Evolutionary conservation across 2,888 invertebrate genomes (phyloP).

Genomic region (Drosophila putrida): DNA sequence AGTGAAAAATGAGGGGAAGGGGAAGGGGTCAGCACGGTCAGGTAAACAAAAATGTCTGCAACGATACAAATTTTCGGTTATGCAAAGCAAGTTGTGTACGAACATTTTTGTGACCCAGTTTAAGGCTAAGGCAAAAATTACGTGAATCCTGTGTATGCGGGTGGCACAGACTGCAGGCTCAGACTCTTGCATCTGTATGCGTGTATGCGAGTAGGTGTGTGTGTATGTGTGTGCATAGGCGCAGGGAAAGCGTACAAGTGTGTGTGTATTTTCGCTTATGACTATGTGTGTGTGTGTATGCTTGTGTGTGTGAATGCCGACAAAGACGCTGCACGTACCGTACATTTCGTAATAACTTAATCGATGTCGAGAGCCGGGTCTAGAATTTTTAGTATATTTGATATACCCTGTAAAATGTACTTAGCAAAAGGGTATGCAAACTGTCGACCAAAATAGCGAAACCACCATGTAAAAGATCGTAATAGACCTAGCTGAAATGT

Average conservation of each 20-base stretch:
- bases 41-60: slow-evolving; percentile 74
- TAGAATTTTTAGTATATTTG: slow-evolving; percentile 63
- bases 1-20: neutral
- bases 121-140: slow-evolving; percentile 60
- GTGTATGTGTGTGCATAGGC: slow-evolving; percentile 11
- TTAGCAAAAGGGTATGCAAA: neutral
- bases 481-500: too few relatives aligned
- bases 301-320: slow-evolving; percentile 24
- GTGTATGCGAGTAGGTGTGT: neutral
- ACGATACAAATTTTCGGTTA: slow-evolving; percentile 78
- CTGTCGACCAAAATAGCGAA: too few relatives aligned
- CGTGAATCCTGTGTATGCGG: slow-evolving; percentile 55
- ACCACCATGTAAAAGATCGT: too few relatives aligned
- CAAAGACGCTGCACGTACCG: slow-evolving; percentile 70
- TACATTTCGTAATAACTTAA: slow-evolving; percentile 83
- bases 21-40: slow-evolving; percentile 3
- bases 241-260: neutral
- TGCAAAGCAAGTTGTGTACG: slow-evolving; percentile 63
- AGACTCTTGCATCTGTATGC: slow-evolving; percentile 30
- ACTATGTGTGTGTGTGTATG: slow-evolving; percentile 6
- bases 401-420: slow-evolving; percentile 16
- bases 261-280: neutral
- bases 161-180: slow-evolving; percentile 50
- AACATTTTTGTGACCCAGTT: slow-evolving; percentile 69
- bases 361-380: slow-evolving; percentile 75